Conservation (phyloP, 2,113 vertebrate species). For the Macroglossus sobrinus region DNA sequence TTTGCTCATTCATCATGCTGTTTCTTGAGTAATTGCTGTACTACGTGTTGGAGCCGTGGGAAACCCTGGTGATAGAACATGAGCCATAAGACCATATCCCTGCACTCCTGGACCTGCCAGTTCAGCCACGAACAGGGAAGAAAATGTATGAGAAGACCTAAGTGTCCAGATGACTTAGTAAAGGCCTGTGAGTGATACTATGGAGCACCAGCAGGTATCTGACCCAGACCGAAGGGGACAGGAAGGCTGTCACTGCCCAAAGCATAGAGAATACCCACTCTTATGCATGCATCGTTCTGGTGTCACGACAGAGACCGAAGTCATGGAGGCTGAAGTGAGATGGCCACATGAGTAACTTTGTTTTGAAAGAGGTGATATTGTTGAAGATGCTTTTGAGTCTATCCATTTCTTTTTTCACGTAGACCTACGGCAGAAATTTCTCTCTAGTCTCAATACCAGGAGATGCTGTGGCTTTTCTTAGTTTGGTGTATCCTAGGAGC, state of each 20-base stretch:
- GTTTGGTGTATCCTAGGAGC: background rate
- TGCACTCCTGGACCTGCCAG: fast-evolving
- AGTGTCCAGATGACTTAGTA: background rate
- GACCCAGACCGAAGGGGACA: background rate
- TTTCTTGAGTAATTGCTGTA: background rate
- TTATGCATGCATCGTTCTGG: fast-evolving
- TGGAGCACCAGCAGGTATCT: background rate
- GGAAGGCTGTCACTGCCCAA: background rate
- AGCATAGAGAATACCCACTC: fast-evolving
- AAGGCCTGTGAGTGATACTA: background rate
- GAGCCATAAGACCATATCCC: fast-evolving
- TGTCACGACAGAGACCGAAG: fast-evolving
- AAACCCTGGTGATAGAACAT: background rate
- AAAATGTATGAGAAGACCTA: background rate
- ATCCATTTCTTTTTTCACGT: background rate
- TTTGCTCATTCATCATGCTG: background rate
- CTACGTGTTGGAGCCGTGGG: background rate
- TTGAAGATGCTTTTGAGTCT: background rate
- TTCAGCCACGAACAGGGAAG: background rate
- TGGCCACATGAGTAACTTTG: background rate
- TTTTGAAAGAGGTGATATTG: fast-evolving
- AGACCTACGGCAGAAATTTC: background rate
- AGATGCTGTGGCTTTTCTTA: background rate
- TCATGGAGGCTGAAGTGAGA: fast-evolving
- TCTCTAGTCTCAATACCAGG: background rate